Base-by-base conservation (phyloP, 35 echinoderm and acorn worm genomes). In the Apostichopus japonicus region DNA sequence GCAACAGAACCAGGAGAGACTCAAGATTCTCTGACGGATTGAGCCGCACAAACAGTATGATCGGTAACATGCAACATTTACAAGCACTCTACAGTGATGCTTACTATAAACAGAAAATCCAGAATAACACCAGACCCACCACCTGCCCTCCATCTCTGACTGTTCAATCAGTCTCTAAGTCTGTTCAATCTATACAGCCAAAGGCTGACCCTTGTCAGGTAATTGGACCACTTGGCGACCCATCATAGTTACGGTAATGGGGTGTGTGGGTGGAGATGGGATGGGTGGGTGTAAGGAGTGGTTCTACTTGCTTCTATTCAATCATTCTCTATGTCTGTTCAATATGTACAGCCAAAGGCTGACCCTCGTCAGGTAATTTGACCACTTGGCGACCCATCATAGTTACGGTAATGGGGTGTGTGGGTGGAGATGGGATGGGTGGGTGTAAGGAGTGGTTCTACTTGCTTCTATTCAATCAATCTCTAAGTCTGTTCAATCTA, bases 31-130 rank as follows among this genome's bases (percentile, higher is more conserved):
- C 97, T 5, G 93, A 94, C 23, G 93, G 90, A 15, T 73, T 99
- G 8, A 99, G 97, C 56, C 92, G 97, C 63, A 99, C 97, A 4
- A 99, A 99, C 54, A 99, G 97, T 77, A 79, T 99, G 70, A 86
- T 94, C 63, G 95, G 91, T 10, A 96, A 96, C 67, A 55, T 94
- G 82, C 92, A 96, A 87, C 77, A 92, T 53, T 53, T 92, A 78
- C 95, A 96, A 54, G 80, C 90, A 70, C 77, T 95, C 6, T 93
- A 95, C 24, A 90, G 24, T 52, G 71, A 90, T n/a, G 73, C 67
- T 6, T 90, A 77, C 55, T 90, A 90, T 24, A 90, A 78, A 6
- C 88, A 90, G 51, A 90, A 90, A 23, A 78, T 15, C 23, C 24
- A 90, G 53, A 90, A 77, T 44, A 90, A 90, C 53, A 90, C 24